Evolutionary conservation across 2,888 invertebrate species (phyloP), one percentile per base, ranked within the genome.

Genomic region (Pseudococcus jackbeardsleyi): DNA sequence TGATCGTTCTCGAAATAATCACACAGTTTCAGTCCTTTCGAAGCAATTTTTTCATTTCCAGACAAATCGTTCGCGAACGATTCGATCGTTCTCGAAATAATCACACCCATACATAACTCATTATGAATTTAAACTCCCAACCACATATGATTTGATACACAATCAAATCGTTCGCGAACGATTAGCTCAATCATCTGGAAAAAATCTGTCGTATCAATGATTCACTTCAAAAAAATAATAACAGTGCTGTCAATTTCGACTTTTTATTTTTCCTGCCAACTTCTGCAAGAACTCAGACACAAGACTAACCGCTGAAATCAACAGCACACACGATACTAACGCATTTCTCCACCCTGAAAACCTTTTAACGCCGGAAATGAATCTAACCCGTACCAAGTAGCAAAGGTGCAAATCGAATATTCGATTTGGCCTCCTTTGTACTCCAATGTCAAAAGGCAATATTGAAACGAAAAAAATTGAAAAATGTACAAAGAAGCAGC

Each of bases 401-500:
- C 54, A 7, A 17, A 7, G 54, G 54, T 9, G 42, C 54, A 12
- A 50, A 4, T 50, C 15, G 15, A 54, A 54, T 54, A 7, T n/a
- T 0, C n/a, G 6, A 54, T 54, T 54, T 6, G 54, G 0, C 15
- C 54, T 54, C n/a, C 6, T 54, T n/a, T 54, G n/a, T n/a, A 4
- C 54, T n/a, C n/a, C 54, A 5, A 15, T n/a, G 54, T n/a, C 54
- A n/a, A n/a, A 54, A 15, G 48, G 48, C 15, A 50, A 9, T 11
- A 50, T 11, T 4, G 11, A 15, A 64, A 64, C 5, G 15, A 68
- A 26, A 68, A 19, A 68, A 68, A 68, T 26, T 26, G 68, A 15
- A 68, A 68, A 26, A 68, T 68, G 68, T 68, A 68, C 68, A 68
- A 54, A 54, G 54, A n/a, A 54, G 68, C 22, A 68, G 77, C 26